phyloP scores from a whole-genome alignment of 2,797 vertebrate species.

The Okamejei kenojei region DNA sequence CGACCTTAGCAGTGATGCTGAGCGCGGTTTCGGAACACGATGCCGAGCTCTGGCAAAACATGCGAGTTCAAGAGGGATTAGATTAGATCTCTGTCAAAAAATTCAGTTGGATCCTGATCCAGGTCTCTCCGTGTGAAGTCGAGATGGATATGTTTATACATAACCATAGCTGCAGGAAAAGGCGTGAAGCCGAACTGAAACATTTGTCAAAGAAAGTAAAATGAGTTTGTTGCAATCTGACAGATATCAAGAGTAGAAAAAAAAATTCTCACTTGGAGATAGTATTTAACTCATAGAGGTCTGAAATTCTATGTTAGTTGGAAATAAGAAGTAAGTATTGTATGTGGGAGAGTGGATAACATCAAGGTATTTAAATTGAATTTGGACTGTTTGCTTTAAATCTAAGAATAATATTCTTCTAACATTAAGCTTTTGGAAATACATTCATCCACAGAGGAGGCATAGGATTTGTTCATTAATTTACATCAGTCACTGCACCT shows the following conservation, averaged over 20 bases:
- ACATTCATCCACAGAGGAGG: not conserved
- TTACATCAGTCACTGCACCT: not conserved
- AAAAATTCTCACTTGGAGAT: not conserved
- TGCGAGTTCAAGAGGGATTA: not conserved
- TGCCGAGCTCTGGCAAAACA: not conserved
- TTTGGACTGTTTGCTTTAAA: not conserved
- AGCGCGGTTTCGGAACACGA: not conserved
- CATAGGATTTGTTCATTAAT: not conserved
- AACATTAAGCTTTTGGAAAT: not conserved
- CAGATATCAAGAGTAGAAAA: not conserved
- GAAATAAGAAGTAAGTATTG: not conserved
- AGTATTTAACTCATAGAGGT: not conserved
- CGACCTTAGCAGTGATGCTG: not conserved
- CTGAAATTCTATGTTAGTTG: not conserved
- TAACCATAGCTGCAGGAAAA: constrained; percentile 1
- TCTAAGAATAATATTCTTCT: not conserved
- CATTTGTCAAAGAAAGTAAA: not conserved
- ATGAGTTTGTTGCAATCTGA: not conserved
- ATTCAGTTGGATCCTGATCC: not conserved
- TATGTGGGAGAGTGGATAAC: not conserved
- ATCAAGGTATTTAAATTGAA: not conserved
- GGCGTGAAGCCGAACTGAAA: not conserved
- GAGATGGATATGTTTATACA: not conserved
- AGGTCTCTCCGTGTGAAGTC: not conserved
- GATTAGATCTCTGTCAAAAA: not conserved